Percentiles rank a stretch among this genome's conserved stretches.
Conservation (phyloP, 2,888 invertebrate species). For the Laothoe populi region DNA sequence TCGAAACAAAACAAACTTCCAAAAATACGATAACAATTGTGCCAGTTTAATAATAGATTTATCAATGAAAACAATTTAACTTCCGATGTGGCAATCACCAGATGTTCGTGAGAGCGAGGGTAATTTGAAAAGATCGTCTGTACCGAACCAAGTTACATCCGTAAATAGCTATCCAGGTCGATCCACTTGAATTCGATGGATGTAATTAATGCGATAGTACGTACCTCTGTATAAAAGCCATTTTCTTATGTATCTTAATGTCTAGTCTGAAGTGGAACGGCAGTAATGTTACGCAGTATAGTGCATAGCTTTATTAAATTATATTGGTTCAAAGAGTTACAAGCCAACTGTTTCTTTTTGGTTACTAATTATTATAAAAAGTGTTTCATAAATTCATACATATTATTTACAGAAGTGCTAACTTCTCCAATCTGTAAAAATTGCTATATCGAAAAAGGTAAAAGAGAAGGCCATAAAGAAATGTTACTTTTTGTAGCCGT, state of each 20-base stretch:
- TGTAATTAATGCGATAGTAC: constrained; percentile 38
- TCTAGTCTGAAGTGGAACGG: constrained; percentile 9
- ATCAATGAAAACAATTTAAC: constrained; percentile 25
- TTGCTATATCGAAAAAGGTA: too few species aligned
- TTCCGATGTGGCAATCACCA: constrained; percentile 28
- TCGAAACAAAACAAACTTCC: constrained; percentile 2
- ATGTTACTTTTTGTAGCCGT: too few species aligned
- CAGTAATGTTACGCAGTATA: not conserved
- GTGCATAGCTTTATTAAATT: not conserved
- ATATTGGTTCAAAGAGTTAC: not conserved
- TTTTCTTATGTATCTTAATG: constrained; percentile 7
- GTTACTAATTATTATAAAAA: too few species aligned
- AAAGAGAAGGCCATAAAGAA: too few species aligned
- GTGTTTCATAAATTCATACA: too few species aligned
- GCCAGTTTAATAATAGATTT: constrained; percentile 15
- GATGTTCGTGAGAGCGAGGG: constrained; percentile 21
- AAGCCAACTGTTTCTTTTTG: too few species aligned
- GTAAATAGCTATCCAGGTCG: constrained; percentile 47
- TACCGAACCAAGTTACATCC: constrained; percentile 42
- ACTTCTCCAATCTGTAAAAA: too few species aligned
- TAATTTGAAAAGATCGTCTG: constrained; percentile 35
- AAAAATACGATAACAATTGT: constrained; percentile 5
- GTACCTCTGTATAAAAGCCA: constrained; percentile 3
- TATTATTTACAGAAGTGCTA: too few species aligned
- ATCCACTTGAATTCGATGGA: constrained; percentile 44